These are phyloP conservation scores for Philopedon plagiatum DNA, from an alignment of 2,888 invertebrate species.

Conservation along the genomic window DNA sequence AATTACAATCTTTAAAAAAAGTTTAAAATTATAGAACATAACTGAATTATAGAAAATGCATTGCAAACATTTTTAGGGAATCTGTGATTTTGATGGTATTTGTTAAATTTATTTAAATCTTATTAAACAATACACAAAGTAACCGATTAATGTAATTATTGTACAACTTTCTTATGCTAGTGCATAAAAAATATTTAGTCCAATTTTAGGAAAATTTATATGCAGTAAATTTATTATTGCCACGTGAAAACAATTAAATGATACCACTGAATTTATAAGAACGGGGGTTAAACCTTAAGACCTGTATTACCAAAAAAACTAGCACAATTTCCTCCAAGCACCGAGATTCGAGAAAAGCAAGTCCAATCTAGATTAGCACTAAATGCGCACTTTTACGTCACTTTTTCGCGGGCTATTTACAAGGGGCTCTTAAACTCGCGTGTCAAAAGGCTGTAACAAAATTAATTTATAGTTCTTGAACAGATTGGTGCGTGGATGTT, in stretches of 20 bases:
- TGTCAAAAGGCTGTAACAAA: constrained; percentile 17
- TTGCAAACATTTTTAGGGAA: too few relatives aligned
- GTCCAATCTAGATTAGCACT: constrained; percentile 18
- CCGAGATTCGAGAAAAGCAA: background rate
- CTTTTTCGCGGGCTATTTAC: constrained; percentile 15
- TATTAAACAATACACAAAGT: too few relatives aligned
- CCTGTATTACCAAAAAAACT: constrained; percentile 21
- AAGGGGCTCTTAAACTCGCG: constrained; percentile 2
- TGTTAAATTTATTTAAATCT: too few relatives aligned
- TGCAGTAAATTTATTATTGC: too few relatives aligned
- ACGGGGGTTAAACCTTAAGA: background rate
- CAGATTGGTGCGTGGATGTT: constrained; percentile 27
- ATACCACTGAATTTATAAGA: background rate
- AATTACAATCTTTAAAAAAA: too few relatives aligned
- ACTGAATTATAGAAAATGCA: too few relatives aligned
- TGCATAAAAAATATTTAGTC: too few relatives aligned
- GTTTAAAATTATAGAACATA: too few relatives aligned
- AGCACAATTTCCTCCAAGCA: constrained; percentile 23
- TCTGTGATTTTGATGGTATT: too few relatives aligned
- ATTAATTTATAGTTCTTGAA: constrained; percentile 25
- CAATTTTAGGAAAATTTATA: too few relatives aligned
- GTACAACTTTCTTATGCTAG: too few relatives aligned
- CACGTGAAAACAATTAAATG: background rate
- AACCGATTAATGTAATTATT: too few relatives aligned
- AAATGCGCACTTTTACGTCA: background rate